Base-by-base conservation (phyloP, 2,888 invertebrate species). In the Aphrophora alni region DNA sequence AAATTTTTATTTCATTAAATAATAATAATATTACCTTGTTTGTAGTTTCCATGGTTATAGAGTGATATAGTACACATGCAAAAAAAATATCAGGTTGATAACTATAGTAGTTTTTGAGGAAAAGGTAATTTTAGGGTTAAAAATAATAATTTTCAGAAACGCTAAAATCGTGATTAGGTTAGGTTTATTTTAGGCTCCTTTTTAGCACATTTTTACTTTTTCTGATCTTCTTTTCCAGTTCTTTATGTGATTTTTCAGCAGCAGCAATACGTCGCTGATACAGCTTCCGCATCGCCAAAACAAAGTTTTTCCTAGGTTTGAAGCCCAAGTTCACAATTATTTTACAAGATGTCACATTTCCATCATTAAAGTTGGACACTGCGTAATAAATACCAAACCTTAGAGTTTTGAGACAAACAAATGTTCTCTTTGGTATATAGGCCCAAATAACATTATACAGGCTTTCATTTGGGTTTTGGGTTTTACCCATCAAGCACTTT, bases 311-410 rank as follows among this genome's bases (percentile, higher is more conserved):
- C 0, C 78, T 71, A 44, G 72, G 72, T 72, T 72, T 72, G n/a
- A 78, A 69, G 77, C 71, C 72, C 71, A 71, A 78, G 17, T 44
- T 25, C 21, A 38, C 44, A 14, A 44, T n/a, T 7, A 78, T 27
- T 44, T 72, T 78, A 76, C 68, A 75, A 5, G 44, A 70, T n/a
- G 71, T 28, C 33, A 80, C 70, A 28, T 44, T 51, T 21, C 77
- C 80, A 80, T 80, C 76, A 77, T 77, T 77, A 72, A 77, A 80
- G 24, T 72, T 77, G 38, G 72, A 25, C 69, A 80, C 80, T 75
- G 82, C 82, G 33, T 80, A 59, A 70, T 82, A 74, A 24, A 74
- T 72, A 24, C 80, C 82, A 71, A 80, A 72, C 59, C 70, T 71
- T n/a, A 82, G 78, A 24, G 77, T 77, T 28, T 68, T 77, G 21